Percentiles rank a stretch among this genome's conserved stretches.
Evolutionary conservation across 1,140 invertebrate genomes (phyloP).

Genomic region (Oncopeltus fasciatus): DNA sequence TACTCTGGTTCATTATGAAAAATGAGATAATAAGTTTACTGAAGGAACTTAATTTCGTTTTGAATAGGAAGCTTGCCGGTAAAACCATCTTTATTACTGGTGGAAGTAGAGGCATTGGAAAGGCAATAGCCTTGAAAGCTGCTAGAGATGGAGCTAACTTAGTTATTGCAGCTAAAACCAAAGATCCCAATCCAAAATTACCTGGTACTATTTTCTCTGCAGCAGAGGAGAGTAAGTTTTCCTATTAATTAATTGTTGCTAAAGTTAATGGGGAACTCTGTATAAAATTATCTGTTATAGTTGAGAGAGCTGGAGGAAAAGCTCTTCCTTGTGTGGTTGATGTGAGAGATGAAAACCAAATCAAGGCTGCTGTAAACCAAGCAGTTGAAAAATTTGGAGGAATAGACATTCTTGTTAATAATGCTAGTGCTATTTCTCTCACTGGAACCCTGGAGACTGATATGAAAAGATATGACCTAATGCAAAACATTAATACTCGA

Average conservation of each 20-base stretch:
- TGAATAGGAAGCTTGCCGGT: slow-evolving; percentile 69
- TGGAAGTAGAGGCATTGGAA: slow-evolving; percentile 92
- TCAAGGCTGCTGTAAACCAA: slow-evolving; percentile 69
- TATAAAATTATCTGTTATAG: slow-evolving; percentile 35
- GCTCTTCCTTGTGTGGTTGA: slow-evolving; percentile 87
- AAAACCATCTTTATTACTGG: slow-evolving; percentile 90
- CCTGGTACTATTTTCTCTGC: slow-evolving; percentile 96
- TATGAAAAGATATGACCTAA: slow-evolving; percentile 92
- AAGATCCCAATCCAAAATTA: slow-evolving; percentile 85
- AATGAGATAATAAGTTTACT: background rate
- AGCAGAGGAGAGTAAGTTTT: slow-evolving; percentile 61
- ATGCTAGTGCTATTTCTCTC: slow-evolving; percentile 90
- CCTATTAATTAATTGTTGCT: background rate
- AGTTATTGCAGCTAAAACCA: slow-evolving; percentile 92
- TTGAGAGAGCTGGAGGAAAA: slow-evolving; percentile 80
- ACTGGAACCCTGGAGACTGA: slow-evolving; percentile 72
- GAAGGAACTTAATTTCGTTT: background rate
- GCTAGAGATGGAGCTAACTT: slow-evolving; percentile 91
- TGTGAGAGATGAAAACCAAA: slow-evolving; percentile 72
- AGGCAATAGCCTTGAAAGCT: slow-evolving; percentile 86
- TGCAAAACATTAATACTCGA: slow-evolving; percentile 81
- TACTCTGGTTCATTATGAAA: background rate
- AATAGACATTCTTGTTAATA: slow-evolving; percentile 90
- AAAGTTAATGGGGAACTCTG: background rate
- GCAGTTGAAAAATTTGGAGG: slow-evolving; percentile 87